Evolutionary conservation across 2,113 vertebrate species (phyloP), one percentile per base, ranked within the genome.

Genomic region (Phrynosoma blainvillii): DNA sequence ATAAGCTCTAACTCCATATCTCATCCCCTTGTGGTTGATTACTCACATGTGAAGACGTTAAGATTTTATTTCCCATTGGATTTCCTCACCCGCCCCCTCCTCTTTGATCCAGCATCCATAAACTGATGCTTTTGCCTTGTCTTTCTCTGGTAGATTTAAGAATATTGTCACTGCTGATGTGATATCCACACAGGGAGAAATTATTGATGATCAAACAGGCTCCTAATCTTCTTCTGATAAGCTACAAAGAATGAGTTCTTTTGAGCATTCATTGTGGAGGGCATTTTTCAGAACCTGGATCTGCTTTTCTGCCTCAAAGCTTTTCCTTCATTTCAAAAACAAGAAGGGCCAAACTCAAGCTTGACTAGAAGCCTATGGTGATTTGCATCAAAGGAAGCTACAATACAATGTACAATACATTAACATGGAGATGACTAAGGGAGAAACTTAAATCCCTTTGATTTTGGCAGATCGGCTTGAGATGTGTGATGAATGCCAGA

Each of bases 1-100:
- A 73, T 70, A 88, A 84, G 68, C n/a, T 81, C 52, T 42, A 12
- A n/a, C 78, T 73, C 79, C 13, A 59, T 80, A 80, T 42, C 54
- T 87, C 62, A 40, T 80, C 78, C 65, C 52, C 23, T 36, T 30
- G 78, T 30, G 25, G 77, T 73, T 73, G 68, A 59, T 73, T 40
- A 73, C 52, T 87, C 66, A 71, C 42, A 62, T 30, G 62, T 32
- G 59, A 68, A 32, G 76, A 68, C 14, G 75, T 79, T 73, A n/a
- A 40, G 6, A 9, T 80, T 81, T 68, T 73, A 81, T 87, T 81
- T 81, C 27, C 85, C 78, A 30, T 40, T 10, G 32, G 16, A 59
- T 80, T 59, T 66, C 36, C 23, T 59, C 59, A 16, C 59, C 27
- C 36, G 13, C 40, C 2, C 16, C 25, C 27, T 40, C 2, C 16